Evolutionary conservation across 2,888 invertebrate species (phyloP).

Genomic region (Pollenia griseotomentosa): DNA sequence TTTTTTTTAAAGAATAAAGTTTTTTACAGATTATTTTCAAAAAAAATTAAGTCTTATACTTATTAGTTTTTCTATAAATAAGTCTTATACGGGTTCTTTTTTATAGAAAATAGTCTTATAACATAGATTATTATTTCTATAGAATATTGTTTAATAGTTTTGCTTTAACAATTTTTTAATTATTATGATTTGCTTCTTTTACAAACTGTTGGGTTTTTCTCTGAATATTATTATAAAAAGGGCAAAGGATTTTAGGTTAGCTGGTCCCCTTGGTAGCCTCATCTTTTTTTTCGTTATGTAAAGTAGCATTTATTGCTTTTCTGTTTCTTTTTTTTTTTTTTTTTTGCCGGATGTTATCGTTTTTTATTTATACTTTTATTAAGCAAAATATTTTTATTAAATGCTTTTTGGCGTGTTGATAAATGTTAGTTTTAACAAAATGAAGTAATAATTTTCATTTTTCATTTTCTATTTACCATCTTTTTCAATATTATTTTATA

Average conservation of each 20-base stretch:
- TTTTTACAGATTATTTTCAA: too few relatives aligned
- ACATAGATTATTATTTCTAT: too few relatives aligned
- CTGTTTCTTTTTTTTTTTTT: not conserved
- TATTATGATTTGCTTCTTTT: too few relatives aligned
- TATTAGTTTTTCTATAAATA: too few relatives aligned
- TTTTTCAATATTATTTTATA: not conserved
- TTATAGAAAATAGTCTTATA: too few relatives aligned
- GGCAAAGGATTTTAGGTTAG: constrained; percentile 8
- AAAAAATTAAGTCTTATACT: too few relatives aligned
- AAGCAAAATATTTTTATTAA: constrained; percentile 50
- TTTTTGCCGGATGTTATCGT: not conserved
- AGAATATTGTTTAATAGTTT: too few relatives aligned
- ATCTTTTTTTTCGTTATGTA: not conserved
- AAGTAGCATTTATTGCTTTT: not conserved
- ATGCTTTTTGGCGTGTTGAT: constrained; percentile 56
- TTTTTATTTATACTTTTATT: not conserved
- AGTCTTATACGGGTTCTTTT: too few relatives aligned
- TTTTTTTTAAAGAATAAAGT: too few relatives aligned
- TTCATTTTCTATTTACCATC: constrained; percentile 24
- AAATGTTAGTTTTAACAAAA: constrained; percentile 43
- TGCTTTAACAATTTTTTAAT: too few relatives aligned
- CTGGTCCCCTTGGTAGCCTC: not conserved
- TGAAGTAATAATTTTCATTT: constrained; percentile 52
- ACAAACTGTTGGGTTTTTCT: too few relatives aligned
- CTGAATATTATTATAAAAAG: constrained; percentile 5